Conservation (phyloP, 2,113 vertebrate genomes). For the Narcine bancroftii region DNA sequence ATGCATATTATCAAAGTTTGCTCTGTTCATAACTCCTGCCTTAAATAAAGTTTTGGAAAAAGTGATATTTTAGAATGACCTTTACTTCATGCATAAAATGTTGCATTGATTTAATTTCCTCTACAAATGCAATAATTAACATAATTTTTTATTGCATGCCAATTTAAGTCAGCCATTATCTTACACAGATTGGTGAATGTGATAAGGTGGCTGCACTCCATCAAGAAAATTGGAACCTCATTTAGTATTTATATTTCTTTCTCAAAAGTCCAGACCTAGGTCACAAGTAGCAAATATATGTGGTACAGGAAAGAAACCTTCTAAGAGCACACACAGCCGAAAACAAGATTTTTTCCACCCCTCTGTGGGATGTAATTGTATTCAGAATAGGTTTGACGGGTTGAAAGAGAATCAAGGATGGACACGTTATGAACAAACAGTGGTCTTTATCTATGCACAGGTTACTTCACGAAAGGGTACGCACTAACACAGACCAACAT, state of each 20-base stretch:
- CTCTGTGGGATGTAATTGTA: not conserved
- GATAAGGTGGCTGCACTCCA: not conserved
- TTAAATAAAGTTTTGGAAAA: not conserved
- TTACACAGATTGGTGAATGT: not conserved
- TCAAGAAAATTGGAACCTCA: not conserved
- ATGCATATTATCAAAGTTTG: conserved; percentile 18
- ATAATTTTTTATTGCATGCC: not conserved
- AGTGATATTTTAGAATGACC: not conserved
- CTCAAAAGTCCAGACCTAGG: not conserved
- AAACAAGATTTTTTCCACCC: not conserved
- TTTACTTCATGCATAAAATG: not conserved
- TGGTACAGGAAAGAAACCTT: not conserved
- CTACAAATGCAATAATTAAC: not conserved
- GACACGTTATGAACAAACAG: too few relatives aligned
- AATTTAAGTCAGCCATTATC: not conserved
- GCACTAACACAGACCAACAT: too few relatives aligned
- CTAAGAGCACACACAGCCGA: not conserved
- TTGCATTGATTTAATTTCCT: not conserved
- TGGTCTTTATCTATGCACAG: too few relatives aligned
- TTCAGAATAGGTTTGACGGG: not conserved
- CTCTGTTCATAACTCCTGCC: not conserved
- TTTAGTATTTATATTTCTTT: not conserved
- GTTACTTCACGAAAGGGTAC: too few relatives aligned
- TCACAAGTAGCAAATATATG: not conserved
- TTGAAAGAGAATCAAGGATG: too few relatives aligned